These are phyloP conservation scores for Aramus guarauna DNA, from an alignment of 2,113 vertebrate species.

Conservation along the genomic window DNA sequence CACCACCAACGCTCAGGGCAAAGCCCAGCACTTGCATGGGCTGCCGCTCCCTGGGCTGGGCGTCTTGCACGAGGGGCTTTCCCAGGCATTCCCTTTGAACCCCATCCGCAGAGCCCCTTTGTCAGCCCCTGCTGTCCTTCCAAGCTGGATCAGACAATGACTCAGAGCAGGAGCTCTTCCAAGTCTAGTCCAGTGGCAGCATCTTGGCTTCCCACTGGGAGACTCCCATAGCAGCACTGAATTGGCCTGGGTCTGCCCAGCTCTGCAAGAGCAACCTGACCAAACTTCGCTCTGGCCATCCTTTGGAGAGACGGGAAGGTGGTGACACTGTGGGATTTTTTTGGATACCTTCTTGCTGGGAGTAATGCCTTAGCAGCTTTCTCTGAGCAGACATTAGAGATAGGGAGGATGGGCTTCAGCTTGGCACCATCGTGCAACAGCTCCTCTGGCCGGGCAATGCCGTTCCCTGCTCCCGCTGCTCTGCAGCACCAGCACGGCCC, in stretches of 20 bases:
- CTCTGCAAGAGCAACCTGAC: background rate
- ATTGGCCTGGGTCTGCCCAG: background rate
- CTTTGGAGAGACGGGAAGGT: rapidly evolving
- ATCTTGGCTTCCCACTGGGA: background rate
- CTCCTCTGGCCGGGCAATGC: background rate
- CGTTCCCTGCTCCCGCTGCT: background rate
- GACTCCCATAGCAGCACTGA: background rate
- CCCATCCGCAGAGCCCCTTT: rapidly evolving
- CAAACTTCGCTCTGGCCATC: background rate
- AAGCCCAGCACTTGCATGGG: background rate
- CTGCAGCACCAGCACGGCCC: background rate
- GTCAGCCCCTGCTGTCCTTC: background rate
- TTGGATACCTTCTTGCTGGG: background rate
- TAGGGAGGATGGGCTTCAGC: background rate
- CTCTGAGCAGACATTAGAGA: background rate
- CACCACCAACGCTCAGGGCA: background rate
- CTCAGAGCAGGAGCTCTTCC: background rate
- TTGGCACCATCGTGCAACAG: background rate
- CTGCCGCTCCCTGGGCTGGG: background rate
- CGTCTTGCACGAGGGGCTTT: rapidly evolving
- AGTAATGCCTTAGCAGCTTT: background rate
- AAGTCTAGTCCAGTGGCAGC: background rate
- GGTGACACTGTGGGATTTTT: background rate
- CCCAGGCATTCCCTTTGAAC: background rate
- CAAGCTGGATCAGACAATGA: background rate